Base-by-base conservation (phyloP, 2,888 invertebrate species). In the Macroteleia sp. region DNA sequence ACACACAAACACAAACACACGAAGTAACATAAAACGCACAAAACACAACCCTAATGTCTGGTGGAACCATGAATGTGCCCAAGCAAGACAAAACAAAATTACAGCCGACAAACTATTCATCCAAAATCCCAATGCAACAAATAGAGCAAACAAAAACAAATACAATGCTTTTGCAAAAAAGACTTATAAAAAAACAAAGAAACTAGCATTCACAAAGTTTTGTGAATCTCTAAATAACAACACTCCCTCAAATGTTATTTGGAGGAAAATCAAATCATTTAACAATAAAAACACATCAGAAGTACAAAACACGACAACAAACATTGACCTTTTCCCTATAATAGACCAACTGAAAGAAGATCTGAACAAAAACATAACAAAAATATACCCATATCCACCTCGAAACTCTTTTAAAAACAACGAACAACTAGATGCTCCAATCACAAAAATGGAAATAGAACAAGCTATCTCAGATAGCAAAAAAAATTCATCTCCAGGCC, bases 181-280 rank as follows among this genome's bases (percentile, higher is more conserved):
- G 20, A 36, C 10, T 1, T 52, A 52, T 36, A 6, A 19, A 5
- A 48, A 48, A 25, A 17, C 48, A 8, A 48, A 48, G 17, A 48
- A 16, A 10, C 30, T 22, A 9, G 12, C 34, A 10, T 52, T 52
- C 22, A 36, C 6, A 36, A 3, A n/a, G 1, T 52, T 52, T 9
- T 36, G 20, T 36, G 20, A 36, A 4, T 30, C 36, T 1, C 22
- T 52, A 20, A 22, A 34, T 8, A 36, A 34, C 20, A 14, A 34
- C 3, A 36, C 52, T 22, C 46, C 46, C 2, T 46, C 46, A 20
- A 48, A 25, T 14, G 3, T 25, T 8, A 46, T 46, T 6, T 46
- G 50, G 32, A 50, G 34, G 17, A 50, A 30, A 14, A 34, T 52
- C 6, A 34, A 52, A n/a, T 14, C 19, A 1, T 52, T 52, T 12